A percentile compares a stretch with the other conserved stretches of the same genome.
These are phyloP conservation scores for Saccostrea cuccullata DNA, from an alignment of 1,140 invertebrate species.

Conservation along the genomic window DNA sequence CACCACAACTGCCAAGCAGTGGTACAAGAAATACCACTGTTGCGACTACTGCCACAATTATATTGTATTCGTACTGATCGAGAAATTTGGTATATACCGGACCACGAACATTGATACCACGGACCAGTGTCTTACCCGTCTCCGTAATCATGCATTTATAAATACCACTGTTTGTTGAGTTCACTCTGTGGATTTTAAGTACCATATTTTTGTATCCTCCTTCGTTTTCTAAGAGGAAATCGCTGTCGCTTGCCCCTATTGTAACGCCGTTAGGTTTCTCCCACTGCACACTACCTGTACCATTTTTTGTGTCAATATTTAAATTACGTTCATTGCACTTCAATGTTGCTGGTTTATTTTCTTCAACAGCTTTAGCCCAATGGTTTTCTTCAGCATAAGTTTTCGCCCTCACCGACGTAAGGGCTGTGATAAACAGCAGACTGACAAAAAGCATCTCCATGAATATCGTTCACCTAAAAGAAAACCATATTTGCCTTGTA, in stretches of 20 bases:
- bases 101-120: conserved; percentile 11
- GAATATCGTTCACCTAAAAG: background rate
- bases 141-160: background rate
- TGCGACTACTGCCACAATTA: conserved; percentile 37
- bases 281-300: background rate
- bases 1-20: conserved; percentile 2
- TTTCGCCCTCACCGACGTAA: background rate
- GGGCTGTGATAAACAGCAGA: background rate
- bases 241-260: background rate
- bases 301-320: background rate
- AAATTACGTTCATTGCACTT: too few relatives aligned
- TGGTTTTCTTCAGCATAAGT: background rate
- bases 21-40: conserved; percentile 17
- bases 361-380: background rate
- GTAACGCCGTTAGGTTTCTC: background rate
- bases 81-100: background rate
- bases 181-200: background rate
- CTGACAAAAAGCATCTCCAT: background rate
- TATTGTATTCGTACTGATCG: conserved; percentile 12
- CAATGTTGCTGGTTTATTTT: background rate
- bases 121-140: background rate
- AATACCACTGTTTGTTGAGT: conserved; percentile 14
- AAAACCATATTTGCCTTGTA: background rate
- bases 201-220: background rate
- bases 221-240: background rate